Percentiles rank a stretch among this genome's conserved stretches.
Evolutionary conservation across 2,888 invertebrate genomes (phyloP).

Genomic region (Cosmorhoe ocellata): DNA sequence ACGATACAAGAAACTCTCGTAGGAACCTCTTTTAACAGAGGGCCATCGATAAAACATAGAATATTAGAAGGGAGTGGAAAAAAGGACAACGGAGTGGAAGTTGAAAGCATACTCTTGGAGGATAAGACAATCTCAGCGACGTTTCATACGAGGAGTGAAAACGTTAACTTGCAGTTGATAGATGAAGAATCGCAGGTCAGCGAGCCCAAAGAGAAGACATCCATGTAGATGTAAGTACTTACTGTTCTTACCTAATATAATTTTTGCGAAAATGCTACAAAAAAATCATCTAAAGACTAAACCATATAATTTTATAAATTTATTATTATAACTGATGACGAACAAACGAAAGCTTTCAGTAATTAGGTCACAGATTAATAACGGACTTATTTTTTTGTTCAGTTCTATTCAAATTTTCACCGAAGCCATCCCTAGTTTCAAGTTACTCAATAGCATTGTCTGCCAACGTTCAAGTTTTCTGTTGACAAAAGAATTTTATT

Average conservation of each 20-base stretch:
- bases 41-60: slow-evolving; percentile 70
- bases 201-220: slow-evolving; percentile 56
- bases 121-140: slow-evolving; percentile 66
- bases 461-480: slow-evolving; percentile 11
- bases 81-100: slow-evolving; percentile 81
- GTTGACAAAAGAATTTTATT: slow-evolving; percentile 27
- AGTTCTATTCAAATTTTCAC: background rate
- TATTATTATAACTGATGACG: too few relatives aligned
- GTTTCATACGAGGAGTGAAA: slow-evolving; percentile 64
- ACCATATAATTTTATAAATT: too few relatives aligned
- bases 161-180: slow-evolving; percentile 68
- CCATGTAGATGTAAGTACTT: slow-evolving; percentile 61
- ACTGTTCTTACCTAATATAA: too few relatives aligned
- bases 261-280: too few relatives aligned
- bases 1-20: slow-evolving; percentile 87
- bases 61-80: slow-evolving; percentile 59
- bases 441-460: slow-evolving; percentile 9
- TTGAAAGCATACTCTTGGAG: slow-evolving; percentile 81
- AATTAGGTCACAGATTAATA: background rate
- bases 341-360: background rate
- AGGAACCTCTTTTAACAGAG: slow-evolving; percentile 81
- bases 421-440: background rate
- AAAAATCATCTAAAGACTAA: too few relatives aligned
- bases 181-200: slow-evolving; percentile 69
- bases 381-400: background rate